phyloP scores from a whole-genome alignment of 2,113 vertebrate genomes.

The Anas platyrhynchos region DNA sequence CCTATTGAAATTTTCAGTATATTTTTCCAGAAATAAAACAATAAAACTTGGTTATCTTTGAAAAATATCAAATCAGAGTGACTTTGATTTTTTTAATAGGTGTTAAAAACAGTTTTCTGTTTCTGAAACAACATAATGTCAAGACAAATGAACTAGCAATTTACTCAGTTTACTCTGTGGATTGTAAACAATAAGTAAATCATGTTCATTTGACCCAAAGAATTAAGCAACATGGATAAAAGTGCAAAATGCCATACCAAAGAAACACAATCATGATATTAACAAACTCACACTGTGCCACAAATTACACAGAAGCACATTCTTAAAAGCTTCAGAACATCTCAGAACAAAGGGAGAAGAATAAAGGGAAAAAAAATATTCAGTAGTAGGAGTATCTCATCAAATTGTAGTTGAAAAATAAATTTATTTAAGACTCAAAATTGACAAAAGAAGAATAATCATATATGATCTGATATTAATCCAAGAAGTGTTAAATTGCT shows the following conservation, averaged over 20 bases:
- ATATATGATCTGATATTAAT: neutral
- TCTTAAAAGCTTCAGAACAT: neutral
- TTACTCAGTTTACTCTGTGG: neutral
- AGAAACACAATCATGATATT: neutral
- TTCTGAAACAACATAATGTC: neutral
- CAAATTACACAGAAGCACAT: neutral
- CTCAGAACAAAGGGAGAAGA: neutral
- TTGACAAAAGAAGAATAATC: neutral
- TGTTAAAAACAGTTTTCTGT: neutral
- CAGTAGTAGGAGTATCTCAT: neutral
- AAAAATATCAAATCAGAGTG: constrained; percentile 18
- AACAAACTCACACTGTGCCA: neutral
- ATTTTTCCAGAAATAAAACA: constrained; percentile 32
- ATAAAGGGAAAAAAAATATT: neutral
- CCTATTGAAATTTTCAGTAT: neutral
- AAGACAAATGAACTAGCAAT: neutral
- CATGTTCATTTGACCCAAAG: neutral
- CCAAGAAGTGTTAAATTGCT: neutral
- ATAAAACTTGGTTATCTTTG: constrained; percentile 49
- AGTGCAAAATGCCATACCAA: neutral
- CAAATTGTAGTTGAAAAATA: neutral
- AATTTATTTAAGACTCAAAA: neutral
- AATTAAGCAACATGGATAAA: neutral
- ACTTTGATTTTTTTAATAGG: neutral
- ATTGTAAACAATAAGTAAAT: neutral